A percentile compares a stretch with the other conserved stretches of the same genome.
Evolutionary conservation across 2,113 vertebrate genomes (phyloP).

Genomic region (Peromyscus californicus): DNA sequence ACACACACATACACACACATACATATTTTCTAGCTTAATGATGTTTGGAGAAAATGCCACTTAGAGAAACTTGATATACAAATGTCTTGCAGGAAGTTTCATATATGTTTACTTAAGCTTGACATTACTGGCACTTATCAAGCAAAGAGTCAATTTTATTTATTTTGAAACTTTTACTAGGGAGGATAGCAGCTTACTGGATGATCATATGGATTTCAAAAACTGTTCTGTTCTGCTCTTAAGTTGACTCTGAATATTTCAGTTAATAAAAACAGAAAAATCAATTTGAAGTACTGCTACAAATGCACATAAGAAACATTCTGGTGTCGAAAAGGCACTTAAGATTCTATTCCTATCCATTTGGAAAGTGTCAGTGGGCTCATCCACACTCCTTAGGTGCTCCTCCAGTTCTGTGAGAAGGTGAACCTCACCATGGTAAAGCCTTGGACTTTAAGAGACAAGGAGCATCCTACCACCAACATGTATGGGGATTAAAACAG

Average conservation of each 20-base stretch:
- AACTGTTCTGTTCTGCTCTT: constrained; percentile 32
- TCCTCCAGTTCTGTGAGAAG: constrained; percentile 16
- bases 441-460: constrained; percentile 25
- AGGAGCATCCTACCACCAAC: constrained; percentile 57
- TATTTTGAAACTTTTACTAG: constrained; percentile 60
- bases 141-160: constrained; percentile 36
- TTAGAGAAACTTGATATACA: constrained; percentile 16
- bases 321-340: neutral
- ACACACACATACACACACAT: neutral
- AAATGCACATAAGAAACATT: constrained; percentile 46
- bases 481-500: constrained; percentile 28
- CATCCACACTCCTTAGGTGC: constrained; percentile 45
- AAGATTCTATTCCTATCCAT: constrained; percentile 12
- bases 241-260: constrained; percentile 36
- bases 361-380: constrained; percentile 13
- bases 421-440: constrained; percentile 50
- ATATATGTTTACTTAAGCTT: constrained; percentile 41
- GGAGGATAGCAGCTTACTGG: constrained; percentile 19
- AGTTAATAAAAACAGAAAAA: constrained; percentile 57
- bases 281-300: neutral
- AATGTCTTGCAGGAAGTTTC: constrained; percentile 40
- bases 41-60: neutral
- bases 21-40: constrained; percentile 14
- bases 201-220: constrained; percentile 56
- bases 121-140: constrained; percentile 36